Conservation (phyloP, 2,797 vertebrate genomes). For the Peromyscus eremicus region DNA sequence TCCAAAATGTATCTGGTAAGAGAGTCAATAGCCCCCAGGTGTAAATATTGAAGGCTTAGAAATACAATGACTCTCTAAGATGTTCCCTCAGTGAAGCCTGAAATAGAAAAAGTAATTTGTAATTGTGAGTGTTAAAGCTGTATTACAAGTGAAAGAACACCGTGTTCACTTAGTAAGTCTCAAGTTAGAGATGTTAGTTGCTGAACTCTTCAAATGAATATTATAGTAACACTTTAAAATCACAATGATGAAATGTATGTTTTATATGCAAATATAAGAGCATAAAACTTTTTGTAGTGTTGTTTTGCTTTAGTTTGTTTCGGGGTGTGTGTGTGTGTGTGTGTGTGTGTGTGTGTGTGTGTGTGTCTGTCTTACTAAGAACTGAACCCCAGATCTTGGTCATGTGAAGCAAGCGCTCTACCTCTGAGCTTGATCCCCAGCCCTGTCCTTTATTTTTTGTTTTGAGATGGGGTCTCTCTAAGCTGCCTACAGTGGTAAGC, state of each 20-base stretch:
- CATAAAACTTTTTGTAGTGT: neutral
- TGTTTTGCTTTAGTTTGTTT: neutral
- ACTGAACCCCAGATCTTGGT: neutral
- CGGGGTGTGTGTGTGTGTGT: neutral
- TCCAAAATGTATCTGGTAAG: neutral
- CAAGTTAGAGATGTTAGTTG: conserved; percentile 9
- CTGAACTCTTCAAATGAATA: conserved; percentile 46
- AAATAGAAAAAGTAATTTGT: conserved; percentile 30
- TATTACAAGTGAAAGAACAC: neutral
- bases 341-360: neutral
- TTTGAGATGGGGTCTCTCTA: neutral
- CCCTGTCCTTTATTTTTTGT: neutral
- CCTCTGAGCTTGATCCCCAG: neutral
- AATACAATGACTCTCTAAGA: neutral
- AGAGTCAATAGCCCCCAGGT: neutral
- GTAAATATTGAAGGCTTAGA: neutral
- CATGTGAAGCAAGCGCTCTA: neutral
- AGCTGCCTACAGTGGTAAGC: neutral
- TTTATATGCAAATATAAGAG: neutral
- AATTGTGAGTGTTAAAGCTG: neutral
- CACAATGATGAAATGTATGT: neutral
- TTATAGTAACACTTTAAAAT: conserved; percentile 27
- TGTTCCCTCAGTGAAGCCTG: conserved; percentile 73
- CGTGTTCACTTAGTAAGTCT: conserved; percentile 29
- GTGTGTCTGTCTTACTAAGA: neutral